Evolutionary conservation across 2,888 invertebrate genomes (phyloP).

Genomic region (Hermaeophaga mercurialis): DNA sequence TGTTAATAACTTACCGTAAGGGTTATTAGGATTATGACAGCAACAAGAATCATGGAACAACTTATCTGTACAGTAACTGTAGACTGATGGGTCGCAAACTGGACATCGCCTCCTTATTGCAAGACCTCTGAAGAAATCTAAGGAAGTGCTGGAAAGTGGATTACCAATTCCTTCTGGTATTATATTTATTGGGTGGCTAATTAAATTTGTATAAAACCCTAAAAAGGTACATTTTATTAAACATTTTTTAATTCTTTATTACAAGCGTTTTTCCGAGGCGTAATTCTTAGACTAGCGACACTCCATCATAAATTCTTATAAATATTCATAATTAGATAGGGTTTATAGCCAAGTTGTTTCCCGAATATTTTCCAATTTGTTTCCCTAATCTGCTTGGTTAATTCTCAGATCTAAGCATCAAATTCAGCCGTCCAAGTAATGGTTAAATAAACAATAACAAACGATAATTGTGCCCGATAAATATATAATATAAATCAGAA

Average conservation of each 20-base stretch:
- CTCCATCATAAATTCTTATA: not conserved
- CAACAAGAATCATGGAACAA: constrained; percentile 79
- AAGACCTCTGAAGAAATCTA: constrained; percentile 10
- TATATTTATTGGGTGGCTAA: not conserved
- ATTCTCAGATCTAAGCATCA: too few species aligned
- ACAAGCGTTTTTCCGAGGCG: not conserved
- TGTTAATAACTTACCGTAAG: constrained; percentile 54
- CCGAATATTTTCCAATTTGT: too few species aligned
- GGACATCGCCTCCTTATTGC: constrained; percentile 62
- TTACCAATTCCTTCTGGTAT: not conserved
- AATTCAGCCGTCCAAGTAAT: too few species aligned
- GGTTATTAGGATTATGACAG: constrained; percentile 62
- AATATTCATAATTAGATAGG: not conserved
- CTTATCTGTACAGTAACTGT: constrained; percentile 76
- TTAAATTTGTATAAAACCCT: not conserved
- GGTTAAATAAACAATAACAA: too few species aligned
- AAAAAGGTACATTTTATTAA: not conserved
- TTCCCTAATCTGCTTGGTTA: too few species aligned
- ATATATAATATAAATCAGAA: too few species aligned
- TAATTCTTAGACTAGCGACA: not conserved
- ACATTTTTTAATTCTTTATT: too few species aligned
- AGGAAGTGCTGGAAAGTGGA: not conserved
- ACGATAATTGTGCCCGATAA: too few species aligned
- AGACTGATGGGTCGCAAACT: constrained; percentile 77
- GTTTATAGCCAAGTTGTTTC: not conserved